Evolutionary conservation across 2,113 vertebrate species (phyloP).

Genomic region (Trogon melanurus): DNA sequence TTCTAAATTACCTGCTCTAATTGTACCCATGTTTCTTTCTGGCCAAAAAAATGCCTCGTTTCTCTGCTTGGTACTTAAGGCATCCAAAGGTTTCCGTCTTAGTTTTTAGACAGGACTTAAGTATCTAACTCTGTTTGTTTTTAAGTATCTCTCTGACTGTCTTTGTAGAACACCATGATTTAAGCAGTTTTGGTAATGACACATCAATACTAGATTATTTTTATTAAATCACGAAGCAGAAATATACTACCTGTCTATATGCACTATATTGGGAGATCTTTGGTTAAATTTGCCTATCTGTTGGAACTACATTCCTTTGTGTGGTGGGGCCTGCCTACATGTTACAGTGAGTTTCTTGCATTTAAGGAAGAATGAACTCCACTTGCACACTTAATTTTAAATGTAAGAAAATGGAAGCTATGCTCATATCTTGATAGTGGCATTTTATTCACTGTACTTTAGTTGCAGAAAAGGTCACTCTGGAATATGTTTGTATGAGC

Average conservation of each 20-base stretch:
- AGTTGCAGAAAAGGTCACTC: not conserved
- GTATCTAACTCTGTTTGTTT: not conserved
- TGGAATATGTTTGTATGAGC: not conserved
- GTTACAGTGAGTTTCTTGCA: not conserved
- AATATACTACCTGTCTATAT: not conserved
- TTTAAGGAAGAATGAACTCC: not conserved
- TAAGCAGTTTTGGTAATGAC: not conserved
- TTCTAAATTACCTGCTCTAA: not conserved
- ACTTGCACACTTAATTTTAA: not conserved
- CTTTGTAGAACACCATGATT: not conserved
- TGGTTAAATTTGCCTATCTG: not conserved
- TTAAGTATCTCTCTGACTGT: not conserved
- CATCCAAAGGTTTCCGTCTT: not conserved
- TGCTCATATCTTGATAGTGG: not conserved
- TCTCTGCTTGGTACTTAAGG: not conserved
- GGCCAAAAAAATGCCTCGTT: not conserved
- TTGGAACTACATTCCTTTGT: not conserved
- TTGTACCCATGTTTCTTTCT: not conserved
- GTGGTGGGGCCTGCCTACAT: not conserved
- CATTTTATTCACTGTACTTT: not conserved
- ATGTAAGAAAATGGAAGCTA: not conserved
- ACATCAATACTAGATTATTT: not conserved
- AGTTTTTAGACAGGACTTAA: not conserved
- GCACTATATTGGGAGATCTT: not conserved
- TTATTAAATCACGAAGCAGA: not conserved